Evolutionary conservation across 2,888 invertebrate genomes (phyloP), one percentile per base, ranked within the genome.

Genomic region (Tineola bisselliella): DNA sequence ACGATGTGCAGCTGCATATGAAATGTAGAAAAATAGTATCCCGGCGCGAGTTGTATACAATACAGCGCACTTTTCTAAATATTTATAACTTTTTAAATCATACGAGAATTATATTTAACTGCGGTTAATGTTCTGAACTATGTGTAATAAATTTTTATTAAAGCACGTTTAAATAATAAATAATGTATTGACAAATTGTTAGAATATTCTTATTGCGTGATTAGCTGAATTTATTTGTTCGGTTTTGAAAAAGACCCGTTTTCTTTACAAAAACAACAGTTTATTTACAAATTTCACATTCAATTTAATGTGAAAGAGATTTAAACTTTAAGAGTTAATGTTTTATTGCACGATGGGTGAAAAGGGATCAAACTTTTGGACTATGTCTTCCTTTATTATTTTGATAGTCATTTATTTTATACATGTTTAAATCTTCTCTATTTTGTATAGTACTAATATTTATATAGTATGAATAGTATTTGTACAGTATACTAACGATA

Each of bases 291-390:
- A 83, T 84, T 84, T 86, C 77, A 83, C 80, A 81, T 79, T 75
- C 80, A 82, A 84, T 83, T 86, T 84, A 74, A 79, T 74, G 72
- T 74, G 72, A 76, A 83, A 79, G 80, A 78, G 82, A 72, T 81
- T 80, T 80, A 79, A 81, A 77, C 77, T 81, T 72, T 69, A 69
- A 8, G 25, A n/a, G 76, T 77, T 82, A 83, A 82, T 82, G 81
- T 81, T 84, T 82, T 79, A n/a, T n/a, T 44, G 2, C 25, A 25
- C 25, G 25, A 25, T 25, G 6, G 6, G 6, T 6, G 25, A 6
- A 25, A 25, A 25, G 6, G 2, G 25, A 25, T 25, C 25, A 25
- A 25, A 25, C 25, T 2, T 25, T 6, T 25, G 6, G 25, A 25
- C 4, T 25, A 25, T 25, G 25, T 25, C 6, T 25, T 25, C 25